These are phyloP conservation scores for Alligator mississippiensis DNA, from an alignment of 2,113 vertebrate genomes.

Conservation along the genomic window DNA sequence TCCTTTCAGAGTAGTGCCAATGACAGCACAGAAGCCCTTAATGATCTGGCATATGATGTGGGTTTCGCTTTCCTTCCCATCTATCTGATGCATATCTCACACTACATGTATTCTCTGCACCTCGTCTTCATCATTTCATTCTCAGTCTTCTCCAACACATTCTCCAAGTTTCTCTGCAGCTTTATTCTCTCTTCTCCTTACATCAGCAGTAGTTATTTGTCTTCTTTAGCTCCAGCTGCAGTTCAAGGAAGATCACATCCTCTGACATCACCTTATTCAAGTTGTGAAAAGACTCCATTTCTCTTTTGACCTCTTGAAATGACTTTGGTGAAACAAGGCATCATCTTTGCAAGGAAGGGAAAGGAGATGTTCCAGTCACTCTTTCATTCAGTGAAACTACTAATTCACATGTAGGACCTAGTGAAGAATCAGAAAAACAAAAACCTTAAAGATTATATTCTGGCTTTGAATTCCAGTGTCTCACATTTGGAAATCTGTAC, in stretches of 20 bases:
- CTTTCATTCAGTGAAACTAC: neutral
- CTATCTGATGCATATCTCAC: neutral
- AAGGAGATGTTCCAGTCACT: neutral
- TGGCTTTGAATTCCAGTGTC: neutral
- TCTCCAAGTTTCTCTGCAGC: neutral
- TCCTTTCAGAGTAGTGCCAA: neutral
- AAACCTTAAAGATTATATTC: neutral
- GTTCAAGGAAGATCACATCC: neutral
- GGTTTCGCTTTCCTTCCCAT: neutral
- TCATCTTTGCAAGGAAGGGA: conserved; percentile 2
- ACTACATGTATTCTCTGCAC: neutral
- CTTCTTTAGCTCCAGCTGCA: conserved; percentile 12
- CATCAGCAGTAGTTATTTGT: neutral
- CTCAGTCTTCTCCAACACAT: neutral
- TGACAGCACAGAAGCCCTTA: neutral
- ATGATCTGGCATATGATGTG: neutral
- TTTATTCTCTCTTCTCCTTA: neutral
- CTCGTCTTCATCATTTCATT: neutral
- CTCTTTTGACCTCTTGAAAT: conserved; percentile 33
- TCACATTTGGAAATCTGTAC: neutral
- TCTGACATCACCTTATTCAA: neutral
- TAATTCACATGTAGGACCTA: neutral
- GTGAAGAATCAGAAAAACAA: neutral
- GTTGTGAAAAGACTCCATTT: neutral
- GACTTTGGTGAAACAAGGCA: conserved; percentile 29